Evolutionary conservation across 2,888 invertebrate species (phyloP).

Genomic region (Andrena hattorfiana): DNA sequence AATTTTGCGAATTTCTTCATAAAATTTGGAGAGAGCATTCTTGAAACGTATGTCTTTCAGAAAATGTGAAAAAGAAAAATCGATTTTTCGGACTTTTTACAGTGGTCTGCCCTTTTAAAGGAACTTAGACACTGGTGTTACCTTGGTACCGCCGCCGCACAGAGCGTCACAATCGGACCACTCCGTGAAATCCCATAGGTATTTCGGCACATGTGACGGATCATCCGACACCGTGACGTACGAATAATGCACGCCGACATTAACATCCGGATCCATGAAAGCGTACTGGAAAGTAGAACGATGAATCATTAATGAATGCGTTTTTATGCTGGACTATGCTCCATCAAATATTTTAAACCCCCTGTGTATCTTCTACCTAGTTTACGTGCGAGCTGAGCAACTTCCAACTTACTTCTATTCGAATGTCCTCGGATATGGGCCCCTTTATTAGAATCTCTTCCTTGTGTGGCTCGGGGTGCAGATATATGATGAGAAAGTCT

Average conservation of each 20-base stretch:
- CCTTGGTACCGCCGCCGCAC: slow-evolving; percentile 92
- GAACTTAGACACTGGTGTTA: slow-evolving; percentile 49
- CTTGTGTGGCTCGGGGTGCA: slow-evolving; percentile 89
- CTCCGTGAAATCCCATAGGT: slow-evolving; percentile 91
- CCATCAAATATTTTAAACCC: too few species aligned
- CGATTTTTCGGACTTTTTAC: too few species aligned
- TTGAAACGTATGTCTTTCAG: too few species aligned
- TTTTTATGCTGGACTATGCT: too few species aligned
- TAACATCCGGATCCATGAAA: slow-evolving; percentile 86
- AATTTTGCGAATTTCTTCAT: too few species aligned
- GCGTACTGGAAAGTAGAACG: too few species aligned
- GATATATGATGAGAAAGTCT: slow-evolving; percentile 92
- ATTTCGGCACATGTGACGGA: slow-evolving; percentile 87
- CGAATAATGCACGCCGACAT: slow-evolving; percentile 91
- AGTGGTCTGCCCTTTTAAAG: too few species aligned
- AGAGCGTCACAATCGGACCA: slow-evolving; percentile 92
- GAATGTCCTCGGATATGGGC: slow-evolving; percentile 92
- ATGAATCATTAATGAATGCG: too few species aligned
- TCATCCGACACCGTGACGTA: slow-evolving; percentile 89
- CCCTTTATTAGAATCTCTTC: slow-evolving; percentile 94
- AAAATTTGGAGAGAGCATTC: too few species aligned
- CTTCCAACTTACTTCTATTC: slow-evolving; percentile 89
- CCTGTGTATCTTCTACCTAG: too few species aligned
- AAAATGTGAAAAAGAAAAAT: too few species aligned
- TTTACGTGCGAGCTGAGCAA: neutral